Evolutionary conservation across 1,140 invertebrate species (phyloP), one percentile per base, ranked within the genome.

Genomic region (Zelostemma sp.): DNA sequence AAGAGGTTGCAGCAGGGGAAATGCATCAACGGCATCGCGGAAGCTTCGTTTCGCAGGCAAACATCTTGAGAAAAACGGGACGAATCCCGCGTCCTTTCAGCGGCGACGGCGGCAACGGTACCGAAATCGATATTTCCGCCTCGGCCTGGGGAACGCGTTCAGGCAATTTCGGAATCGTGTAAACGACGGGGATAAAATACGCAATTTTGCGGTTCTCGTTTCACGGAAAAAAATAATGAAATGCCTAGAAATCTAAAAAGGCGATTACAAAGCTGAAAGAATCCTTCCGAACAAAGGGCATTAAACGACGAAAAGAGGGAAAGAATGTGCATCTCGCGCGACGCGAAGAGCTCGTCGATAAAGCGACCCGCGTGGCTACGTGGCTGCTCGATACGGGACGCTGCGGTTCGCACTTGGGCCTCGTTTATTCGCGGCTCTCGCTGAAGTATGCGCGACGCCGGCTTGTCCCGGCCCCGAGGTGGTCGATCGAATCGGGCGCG

Each of bases 1-100:
- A n/a, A 49, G 33, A 69, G 66, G 53, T 61, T 68, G 45, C 59
- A 56, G 41, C 58, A 56, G 51, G 49, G 55, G 53, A 61, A 60
- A 58, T 57, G 60, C 60, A 63, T 60, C 58, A 64, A 41, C 58
- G 45, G 54, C 56, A 8, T 48, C 56, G 55, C 67, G 50, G 56
- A 28, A 56, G 56, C 56, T 59, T 63, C 55, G 51, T 60, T 64
- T 41, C 51, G 51, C 56, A 68, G 55, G 53, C 47, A 47, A 70
- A 65, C 61, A 65, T 70, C 51, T 38, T 38, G n/a, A n/a, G 28
- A 31, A 31, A 31, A 31, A 31, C 11, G 28, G 11, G 11, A 11
- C 28, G 28, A 11, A 31, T 31, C 28, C 28, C 28, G 5, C 5
- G 5, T 5, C 28, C 11, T 31, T 31, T 31, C 11, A 11, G n/a